Evolutionary conservation across 2,888 invertebrate species (phyloP), one percentile per base, ranked within the genome.

Genomic region (Linnaemya tessellans): DNA sequence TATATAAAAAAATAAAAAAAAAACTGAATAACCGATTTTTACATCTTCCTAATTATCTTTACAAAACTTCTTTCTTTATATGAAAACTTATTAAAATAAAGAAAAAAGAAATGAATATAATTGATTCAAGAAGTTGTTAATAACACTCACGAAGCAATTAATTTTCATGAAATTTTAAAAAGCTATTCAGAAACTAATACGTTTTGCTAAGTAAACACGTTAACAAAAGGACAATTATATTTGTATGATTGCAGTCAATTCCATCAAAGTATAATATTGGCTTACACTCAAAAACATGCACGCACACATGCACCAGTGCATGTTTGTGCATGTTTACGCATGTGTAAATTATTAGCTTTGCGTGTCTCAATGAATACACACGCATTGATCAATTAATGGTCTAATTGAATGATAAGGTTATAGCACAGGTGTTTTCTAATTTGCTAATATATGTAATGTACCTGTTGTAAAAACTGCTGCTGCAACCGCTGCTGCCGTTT

Each of bases 361-460:
- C 15, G 49, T 22, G 30, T 8, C 35, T 56, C 46, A 46, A 20
- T 71, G 15, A 79, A 43, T 71, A 11, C 70, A 35, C 51, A 64
- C 25, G 65, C 58, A 68, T 54, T 43, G 54, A 62, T 51, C 75
- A 43, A 64, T 70, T 46, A 77, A 56, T 70, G 54, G 46, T 9
- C 68, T 68, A 74, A 80, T 80, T 74, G 22, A 81, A 56, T 75
- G 43, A 18, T 54, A 51, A 74, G n/a, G 35, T 22, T 81, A 60
- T 46, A 25, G 15, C 68, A 68, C 68, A 75, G 68, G 81, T 70
- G 81, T 58, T 81, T 73, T 54, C 43, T 46, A 60, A 83, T 46
- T 60, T 68, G 25, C 49, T 62, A 79, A 60, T 67, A 58, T 51
- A n/a, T 10, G 41, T 54, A 49, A 38, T 58, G 11, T 70, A 82